Percentiles rank a stretch among this genome's conserved stretches.
Evolutionary conservation across 1,140 invertebrate species (phyloP).

Genomic region (Asbolus verrucosus): DNA sequence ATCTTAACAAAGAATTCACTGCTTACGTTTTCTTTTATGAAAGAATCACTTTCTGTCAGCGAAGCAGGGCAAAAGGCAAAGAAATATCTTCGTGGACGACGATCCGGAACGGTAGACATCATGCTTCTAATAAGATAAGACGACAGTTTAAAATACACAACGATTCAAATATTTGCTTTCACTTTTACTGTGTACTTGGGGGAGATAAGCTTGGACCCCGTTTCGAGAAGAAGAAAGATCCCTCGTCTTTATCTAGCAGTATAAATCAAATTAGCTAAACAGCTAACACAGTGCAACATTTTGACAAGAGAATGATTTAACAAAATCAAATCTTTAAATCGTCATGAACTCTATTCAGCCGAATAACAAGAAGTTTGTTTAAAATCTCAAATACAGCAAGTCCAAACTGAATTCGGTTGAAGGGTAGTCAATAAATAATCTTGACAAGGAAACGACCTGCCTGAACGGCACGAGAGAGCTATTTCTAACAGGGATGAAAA

Average conservation of each 20-base stretch:
- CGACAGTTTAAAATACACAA: slow-evolving; percentile 9
- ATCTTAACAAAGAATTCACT: not conserved
- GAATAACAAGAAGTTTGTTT: too few relatives aligned
- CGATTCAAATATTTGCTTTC: slow-evolving; percentile 33
- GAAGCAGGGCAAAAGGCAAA: not conserved
- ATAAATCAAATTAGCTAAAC: slow-evolving; percentile 36
- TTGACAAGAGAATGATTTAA: not conserved
- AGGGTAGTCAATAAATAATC: too few relatives aligned
- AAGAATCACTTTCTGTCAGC: not conserved
- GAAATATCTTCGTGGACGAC: slow-evolving; percentile 1
- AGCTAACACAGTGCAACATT: not conserved
- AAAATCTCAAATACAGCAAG: too few relatives aligned
- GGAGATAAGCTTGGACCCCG: slow-evolving; percentile 12
- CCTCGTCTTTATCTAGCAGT: not conserved
- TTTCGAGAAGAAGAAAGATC: not conserved
- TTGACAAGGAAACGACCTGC: too few relatives aligned
- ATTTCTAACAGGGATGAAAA: slow-evolving; percentile 1
- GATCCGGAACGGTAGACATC: slow-evolving; percentile 18
- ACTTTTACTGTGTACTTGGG: slow-evolving; percentile 32
- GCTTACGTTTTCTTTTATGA: slow-evolving; percentile 3
- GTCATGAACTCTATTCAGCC: too few relatives aligned
- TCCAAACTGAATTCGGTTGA: not conserved
- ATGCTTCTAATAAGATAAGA: slow-evolving; percentile 28
- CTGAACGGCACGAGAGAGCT: too few relatives aligned
- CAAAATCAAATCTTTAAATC: not conserved